These are phyloP conservation scores for Folsomia manolachei DNA, from an alignment of 2,888 invertebrate genomes.

Conservation along the genomic window DNA sequence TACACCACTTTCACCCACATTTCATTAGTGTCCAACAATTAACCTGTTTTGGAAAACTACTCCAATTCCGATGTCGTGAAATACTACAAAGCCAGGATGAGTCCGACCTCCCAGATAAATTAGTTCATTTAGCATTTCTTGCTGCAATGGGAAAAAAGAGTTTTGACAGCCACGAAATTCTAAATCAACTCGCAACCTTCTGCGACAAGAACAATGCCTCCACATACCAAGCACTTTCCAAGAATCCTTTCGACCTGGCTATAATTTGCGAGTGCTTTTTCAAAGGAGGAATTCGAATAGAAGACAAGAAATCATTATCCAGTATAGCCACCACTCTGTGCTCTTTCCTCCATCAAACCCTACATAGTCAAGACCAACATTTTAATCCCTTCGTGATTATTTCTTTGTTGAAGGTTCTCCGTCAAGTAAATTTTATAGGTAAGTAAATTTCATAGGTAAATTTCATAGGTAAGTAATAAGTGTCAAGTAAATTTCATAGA, in stretches of 20 bases:
- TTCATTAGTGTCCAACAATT: not conserved
- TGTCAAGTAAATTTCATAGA: constrained; percentile 25
- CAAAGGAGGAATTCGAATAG: constrained; percentile 20
- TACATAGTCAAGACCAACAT: not conserved
- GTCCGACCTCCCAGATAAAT: not conserved
- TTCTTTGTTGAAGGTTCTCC: constrained; percentile 21
- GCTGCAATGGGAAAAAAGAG: constrained; percentile 26
- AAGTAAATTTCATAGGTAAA: too few species aligned
- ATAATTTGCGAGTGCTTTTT: constrained; percentile 23
- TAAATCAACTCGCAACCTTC: constrained; percentile 11
- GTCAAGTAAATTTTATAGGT: constrained; percentile 25
- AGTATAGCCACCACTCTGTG: not conserved
- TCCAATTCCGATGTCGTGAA: constrained; percentile 11
- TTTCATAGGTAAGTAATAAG: too few species aligned
- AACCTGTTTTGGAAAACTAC: not conserved
- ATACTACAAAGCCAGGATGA: constrained; percentile 1
- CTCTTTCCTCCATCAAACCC: not conserved
- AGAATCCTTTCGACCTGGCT: constrained; percentile 13
- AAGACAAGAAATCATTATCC: not conserved
- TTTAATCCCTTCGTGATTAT: constrained; percentile 14
- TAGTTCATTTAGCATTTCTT: constrained; percentile 21
- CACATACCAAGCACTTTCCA: constrained; percentile 9
- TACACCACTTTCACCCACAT: constrained; percentile 3
- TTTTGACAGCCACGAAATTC: constrained; percentile 20
- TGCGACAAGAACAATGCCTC: constrained; percentile 8